Base-by-base conservation (phyloP, 2,888 invertebrate genomes). In the Trissonchulus sp. region DNA sequence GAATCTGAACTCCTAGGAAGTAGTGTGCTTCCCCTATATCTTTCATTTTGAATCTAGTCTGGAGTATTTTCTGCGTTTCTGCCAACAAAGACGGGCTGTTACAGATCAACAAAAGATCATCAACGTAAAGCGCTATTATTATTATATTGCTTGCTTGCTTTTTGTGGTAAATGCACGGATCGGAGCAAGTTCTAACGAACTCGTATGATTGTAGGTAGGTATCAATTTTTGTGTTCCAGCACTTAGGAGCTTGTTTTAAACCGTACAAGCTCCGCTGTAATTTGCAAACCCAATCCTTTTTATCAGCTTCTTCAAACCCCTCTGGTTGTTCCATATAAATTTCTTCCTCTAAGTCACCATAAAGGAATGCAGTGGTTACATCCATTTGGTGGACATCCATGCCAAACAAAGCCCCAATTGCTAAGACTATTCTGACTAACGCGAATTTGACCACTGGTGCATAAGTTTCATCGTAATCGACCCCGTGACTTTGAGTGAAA, bases 321-420 rank as follows among this genome's bases (percentile, higher is more conserved):
- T 36, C 69, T 31, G 80, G 77, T 68, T 80, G 79, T 35, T 63
- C 33, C 78, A 81, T 80, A 65, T 75, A 81, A 31, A 78, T 76
- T 36, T 79, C 78, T 73, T 79, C 79, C 18, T 75, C 69, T 2
- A 81, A 28, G 1, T 30, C 79, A 78, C 73, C 78, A 77, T 1
- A 80, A 8, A 34, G 15, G 15, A 65, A 28, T 65, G 65, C 65
- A 65, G 65, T 65, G 15, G 34, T 65, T 8, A 65, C 65, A 28
- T 65, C 65, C 65, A 65, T 65, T 34, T 65, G 30, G 34, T 65
- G 65, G 34, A 65, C 69, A 23, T 48, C 48, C 1, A 74, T 33
- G 68, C 75, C 60, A 63, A 76, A 68, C 33, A 74, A 63, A 2
- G 74, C 77, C n/a, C 78, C 77, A 62, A 73, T 34, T 30, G 78